Evolutionary conservation across 2,888 invertebrate species (phyloP).

Genomic region (Embidobia sp.): DNA sequence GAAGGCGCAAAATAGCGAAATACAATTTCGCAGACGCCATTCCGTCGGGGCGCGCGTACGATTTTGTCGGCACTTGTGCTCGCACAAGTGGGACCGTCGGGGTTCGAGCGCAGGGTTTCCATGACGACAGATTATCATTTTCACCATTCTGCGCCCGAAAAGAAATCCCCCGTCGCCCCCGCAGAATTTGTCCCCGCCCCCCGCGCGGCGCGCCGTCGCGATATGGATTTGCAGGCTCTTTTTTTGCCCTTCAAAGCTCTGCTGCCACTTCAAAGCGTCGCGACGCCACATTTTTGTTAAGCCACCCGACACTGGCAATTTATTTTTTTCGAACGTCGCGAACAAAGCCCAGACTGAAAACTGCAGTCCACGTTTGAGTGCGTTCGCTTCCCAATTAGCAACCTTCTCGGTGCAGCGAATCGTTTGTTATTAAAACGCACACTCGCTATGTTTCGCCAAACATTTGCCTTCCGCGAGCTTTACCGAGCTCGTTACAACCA

Average conservation of each 20-base stretch:
- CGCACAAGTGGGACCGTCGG: constrained; percentile 59
- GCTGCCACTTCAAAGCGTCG: constrained; percentile 76
- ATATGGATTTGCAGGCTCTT: constrained; percentile 76
- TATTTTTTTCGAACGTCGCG: constrained; percentile 58
- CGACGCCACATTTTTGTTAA: constrained; percentile 77
- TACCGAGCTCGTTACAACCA: constrained; percentile 9
- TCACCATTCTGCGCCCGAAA: constrained; percentile 73
- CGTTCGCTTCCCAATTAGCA: constrained; percentile 61
- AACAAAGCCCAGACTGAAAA: constrained; percentile 58
- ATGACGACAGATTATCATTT: constrained; percentile 77
- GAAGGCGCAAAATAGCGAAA: constrained; percentile 73
- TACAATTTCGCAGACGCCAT: constrained; percentile 76
- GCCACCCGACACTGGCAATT: constrained; percentile 62
- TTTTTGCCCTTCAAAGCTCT: constrained; percentile 52
- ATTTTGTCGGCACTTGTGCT: constrained; percentile 59
- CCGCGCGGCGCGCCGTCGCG: constrained; percentile 56
- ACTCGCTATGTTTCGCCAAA: constrained; percentile 26
- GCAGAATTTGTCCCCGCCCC: constrained; percentile 57
- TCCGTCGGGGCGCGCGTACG: constrained; percentile 70
- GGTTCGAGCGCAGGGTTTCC: constrained; percentile 68
- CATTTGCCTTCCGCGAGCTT: constrained; percentile 2
- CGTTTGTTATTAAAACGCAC: constrained; percentile 49
- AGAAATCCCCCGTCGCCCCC: constrained; percentile 65
- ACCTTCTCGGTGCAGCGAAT: constrained; percentile 49
- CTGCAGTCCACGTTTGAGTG: constrained; percentile 60